Conservation (phyloP, 2,113 vertebrate genomes). For the Balaeniceps rex region DNA sequence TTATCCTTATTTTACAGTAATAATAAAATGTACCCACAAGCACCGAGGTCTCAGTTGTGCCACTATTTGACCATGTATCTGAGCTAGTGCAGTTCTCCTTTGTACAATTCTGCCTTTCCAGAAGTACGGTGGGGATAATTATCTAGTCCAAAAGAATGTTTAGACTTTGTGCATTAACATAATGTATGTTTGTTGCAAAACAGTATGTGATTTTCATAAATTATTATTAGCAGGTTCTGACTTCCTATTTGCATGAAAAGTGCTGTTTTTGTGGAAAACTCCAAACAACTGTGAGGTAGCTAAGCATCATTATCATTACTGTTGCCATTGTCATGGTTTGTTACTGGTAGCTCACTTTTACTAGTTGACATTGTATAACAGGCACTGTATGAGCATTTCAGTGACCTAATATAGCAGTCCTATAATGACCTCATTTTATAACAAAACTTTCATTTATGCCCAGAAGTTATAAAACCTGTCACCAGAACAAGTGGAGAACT, state of each 20-base stretch:
- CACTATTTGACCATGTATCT: neutral
- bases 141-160: neutral
- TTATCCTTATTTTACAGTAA: neutral
- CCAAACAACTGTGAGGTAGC: neutral
- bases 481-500: neutral
- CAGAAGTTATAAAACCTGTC: neutral
- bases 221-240: neutral
- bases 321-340: neutral
- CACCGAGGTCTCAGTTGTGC: neutral
- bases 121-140: neutral
- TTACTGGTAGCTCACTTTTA: neutral
- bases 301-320: neutral
- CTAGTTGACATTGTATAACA: neutral
- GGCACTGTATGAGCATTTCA: neutral
- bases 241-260: neutral
- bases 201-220: neutral
- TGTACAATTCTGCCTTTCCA: neutral
- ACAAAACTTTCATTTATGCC: neutral
- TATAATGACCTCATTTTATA: neutral
- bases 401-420: neutral
- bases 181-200: neutral
- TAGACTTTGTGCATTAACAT: neutral
- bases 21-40: neutral
- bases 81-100: neutral
- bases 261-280: neutral